Base-by-base conservation (phyloP, 2,113 vertebrate genomes). In the Pandion haliaetus region DNA sequence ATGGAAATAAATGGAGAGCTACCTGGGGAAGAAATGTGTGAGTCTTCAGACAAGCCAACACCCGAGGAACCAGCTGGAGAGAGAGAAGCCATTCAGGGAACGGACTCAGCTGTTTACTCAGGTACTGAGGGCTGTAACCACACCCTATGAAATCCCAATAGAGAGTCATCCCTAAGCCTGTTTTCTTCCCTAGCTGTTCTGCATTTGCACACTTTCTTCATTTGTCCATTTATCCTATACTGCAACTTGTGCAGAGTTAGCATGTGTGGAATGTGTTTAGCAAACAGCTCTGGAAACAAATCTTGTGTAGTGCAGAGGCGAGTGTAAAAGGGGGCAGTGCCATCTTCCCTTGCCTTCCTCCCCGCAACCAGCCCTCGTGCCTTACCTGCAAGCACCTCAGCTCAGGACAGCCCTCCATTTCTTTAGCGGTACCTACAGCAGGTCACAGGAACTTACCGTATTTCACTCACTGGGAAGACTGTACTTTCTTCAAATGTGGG, bases 91-190 rank as follows among this genome's bases (percentile, higher is more conserved):
- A 2, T 65, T 82, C 94, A 79, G 84, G 91, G 95, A 63, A 55
- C 17, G 10, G 94, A 92, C 67, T 92, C 91, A 3, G 78, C 96
- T 88, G 54, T 93, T 81, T 67, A 42, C 79, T 97, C 97, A 97
- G 97, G 97, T 97, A 97, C 47, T 85, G 79, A 88, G 47, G 52
- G 49, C 90, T 86, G 17, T 63, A 72, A 38, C 79, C 2, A 1
- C 50, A 70, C 49, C 42, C 74, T 47, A 24, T 91, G 76, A 95
- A 71, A 82, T 74, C 86, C 67, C 57, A 19, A 5, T 9, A 57
- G n/a, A 42, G 9, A 25, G 47, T 36, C 54, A 61, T 65, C 58
- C 40, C 78, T 95, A 73, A 79, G 67, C 47, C 31, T 32, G 21
- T 38, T 87, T 76, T 66, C 71, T 93, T 94, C 58, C 54, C 70